Evolutionary conservation across 2,797 vertebrate species (phyloP), one percentile per base, ranked within the genome.

Genomic region (Coregonus suidteri): DNA sequence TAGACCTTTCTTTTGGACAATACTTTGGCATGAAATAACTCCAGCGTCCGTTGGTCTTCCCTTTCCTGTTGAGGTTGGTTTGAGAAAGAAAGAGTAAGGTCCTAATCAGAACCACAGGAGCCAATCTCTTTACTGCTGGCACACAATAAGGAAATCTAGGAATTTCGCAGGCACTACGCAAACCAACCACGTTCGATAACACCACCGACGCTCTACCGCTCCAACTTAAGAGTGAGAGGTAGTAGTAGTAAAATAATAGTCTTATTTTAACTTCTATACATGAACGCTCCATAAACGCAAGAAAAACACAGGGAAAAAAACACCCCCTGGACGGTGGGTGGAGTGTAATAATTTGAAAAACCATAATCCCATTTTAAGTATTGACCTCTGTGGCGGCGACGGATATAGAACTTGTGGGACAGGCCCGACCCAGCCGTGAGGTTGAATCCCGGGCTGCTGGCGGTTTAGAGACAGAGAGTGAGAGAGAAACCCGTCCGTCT

Each of bases 291-390:
- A 67, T 79, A 67, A 84, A 81, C 13, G 7, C 62, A 69, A 16
- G 41, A 65, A 34, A 20, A 75, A 47, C 52, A 72, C 25, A n/a
- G 25, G 67, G 15, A 9, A 31, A 51, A 64, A 0, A 31, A 80
- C n/a, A 1, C 16, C 16, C 18, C 53, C 53, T 18, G 18, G n/a
- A n/a, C 18, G 1, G n/a, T 85, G 85, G 89, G 88, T 85, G 88
- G 89, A 86, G 88, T 81, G 77, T 81, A 86, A 86, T 77, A 81
- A 81, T 83, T 81, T 76, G 18, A n/a, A 51, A 77, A 84, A 86
- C 88, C 89, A 89, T 88, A 82, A 90, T 90, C 75, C 76, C 81
- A 87, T 89, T 89, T 90, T 87, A 89, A 90, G 85, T 89, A 90
- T 80, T 59, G 56, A 82, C 34, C 79, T 74, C 18, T 67, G 78